Evolutionary conservation across 1,140 invertebrate species (phyloP), one percentile per base, ranked within the genome.

Genomic region (Bombus terrestris): DNA sequence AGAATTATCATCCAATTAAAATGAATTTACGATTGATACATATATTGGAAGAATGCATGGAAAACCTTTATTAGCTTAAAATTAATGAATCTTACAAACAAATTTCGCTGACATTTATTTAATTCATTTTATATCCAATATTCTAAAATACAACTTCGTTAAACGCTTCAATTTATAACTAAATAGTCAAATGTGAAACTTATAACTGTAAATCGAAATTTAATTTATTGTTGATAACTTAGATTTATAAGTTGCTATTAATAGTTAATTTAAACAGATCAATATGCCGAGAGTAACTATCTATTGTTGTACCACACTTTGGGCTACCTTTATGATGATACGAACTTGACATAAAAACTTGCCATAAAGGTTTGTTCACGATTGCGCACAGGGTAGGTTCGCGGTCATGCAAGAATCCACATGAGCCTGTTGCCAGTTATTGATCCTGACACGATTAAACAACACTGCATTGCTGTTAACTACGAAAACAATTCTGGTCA

Each of bases 381-480:
- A 80, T 77, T 89, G 88, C 88, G 88, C 88, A 81, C 53, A 85
- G 32, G 64, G 90, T 82, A 68, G 77, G 79, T 82, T 89, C 72
- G 86, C 86, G 83, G 86, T 73, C 83, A 86, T 88, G 91, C 80
- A 69, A 87, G 90, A 87, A 87, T 92, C 91, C 91, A 93, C 92
- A 92, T 93, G 92, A 94, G 94, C 94, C 94, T 95, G 94, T 95
- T 95, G 94, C 94, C 93, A 95, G 94, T 95, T 95, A 95, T 95
- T 95, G 94, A 95, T 95, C 94, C 94, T 94, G 91, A 90, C 92
- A 94, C 94, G 94, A 93, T 95, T 94, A 94, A 94, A 94, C 94
- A 95, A 94, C 94, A 94, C 94, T 93, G 94, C 94, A 95, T 95
- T 95, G 94, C 94, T 92, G 94, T 94, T 92, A 93, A 92, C 90